Evolutionary conservation across 2,888 invertebrate species (phyloP), one percentile per base, ranked within the genome.

Genomic region (Boloria euphrosyne): DNA sequence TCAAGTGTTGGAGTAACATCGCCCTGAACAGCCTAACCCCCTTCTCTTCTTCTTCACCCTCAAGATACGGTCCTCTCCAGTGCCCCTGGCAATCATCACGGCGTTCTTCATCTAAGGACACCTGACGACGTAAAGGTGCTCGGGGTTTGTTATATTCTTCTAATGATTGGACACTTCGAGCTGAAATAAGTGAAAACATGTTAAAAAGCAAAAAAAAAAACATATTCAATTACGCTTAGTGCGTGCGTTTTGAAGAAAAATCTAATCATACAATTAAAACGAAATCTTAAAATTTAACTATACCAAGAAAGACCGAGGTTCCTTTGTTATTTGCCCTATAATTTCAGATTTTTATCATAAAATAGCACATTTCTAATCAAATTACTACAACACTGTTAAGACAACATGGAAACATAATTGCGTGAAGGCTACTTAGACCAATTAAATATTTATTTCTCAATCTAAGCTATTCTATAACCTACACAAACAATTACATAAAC

Each of bases 51-150:
- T 91, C 92, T 38, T 91, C 90, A 0, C 89, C 93, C 59, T 85
- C 87, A 5, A 89, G 78, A 18, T 86, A 85, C 0, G 84, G 80
- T 0, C 89, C 87, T 55, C 84, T 75, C 87, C 92, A 93, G 72
- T 93, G 93, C 0, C 92, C 93, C 65, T 86, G 93, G 70, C 89
- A 93, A 75, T 91, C 92, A 64, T 92, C 92, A 0, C 88, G 82
- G 0, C 93, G 77, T 70, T 93, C 93, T 69, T 93, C 93, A 27
- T 93, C 93, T 22, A 93, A 69, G 1, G 93, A 93, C 0, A 93
- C 87, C 71, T 93, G 93, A 0, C 93, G 85, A 0, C 84, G 83
- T 0, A 93, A 80, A 0, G 93, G 93, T 0, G 92, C 92, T 66
- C 93, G 76, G 0, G 90, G 90, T 0, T 85, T 80, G 49, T 90